These are phyloP conservation scores for Boloria selene DNA, from an alignment of 2,888 invertebrate genomes.

Conservation along the genomic window DNA sequence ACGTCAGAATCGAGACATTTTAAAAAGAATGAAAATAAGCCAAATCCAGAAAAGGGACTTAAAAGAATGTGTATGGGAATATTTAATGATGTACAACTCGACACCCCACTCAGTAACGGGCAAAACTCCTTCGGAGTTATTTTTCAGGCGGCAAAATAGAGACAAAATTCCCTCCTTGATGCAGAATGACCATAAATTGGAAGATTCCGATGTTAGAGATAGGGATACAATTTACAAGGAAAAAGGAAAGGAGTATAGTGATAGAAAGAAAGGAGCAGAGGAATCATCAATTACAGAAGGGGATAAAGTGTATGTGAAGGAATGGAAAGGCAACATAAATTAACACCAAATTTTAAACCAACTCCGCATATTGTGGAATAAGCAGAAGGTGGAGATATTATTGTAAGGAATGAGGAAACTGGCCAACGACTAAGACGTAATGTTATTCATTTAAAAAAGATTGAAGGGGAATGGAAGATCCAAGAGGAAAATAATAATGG, in stretches of 20 bases:
- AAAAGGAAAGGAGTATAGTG: slow-evolving; percentile 36
- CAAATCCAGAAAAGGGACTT: no score
- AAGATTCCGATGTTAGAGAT: slow-evolving; percentile 32
- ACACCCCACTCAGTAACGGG: slow-evolving; percentile 33
- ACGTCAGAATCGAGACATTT: background rate
- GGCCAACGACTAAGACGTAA: slow-evolving; percentile 15
- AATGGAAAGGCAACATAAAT: slow-evolving; percentile 32
- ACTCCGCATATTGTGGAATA: slow-evolving; percentile 11
- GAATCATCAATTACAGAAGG: slow-evolving; percentile 17
- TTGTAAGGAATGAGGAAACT: slow-evolving; percentile 17
- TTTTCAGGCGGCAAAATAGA: slow-evolving; percentile 31
- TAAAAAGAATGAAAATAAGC: background rate
- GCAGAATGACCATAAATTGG: slow-evolving; percentile 16
- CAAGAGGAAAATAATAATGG: background rate
- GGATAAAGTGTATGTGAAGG: slow-evolving; percentile 37
- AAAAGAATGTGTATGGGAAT: no score
- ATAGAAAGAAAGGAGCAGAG: slow-evolving; percentile 32
- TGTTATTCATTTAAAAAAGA: slow-evolving; percentile 27
- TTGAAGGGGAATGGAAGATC: slow-evolving; percentile 32
- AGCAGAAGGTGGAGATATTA: slow-evolving; percentile 9
- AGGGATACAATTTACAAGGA: slow-evolving; percentile 32
- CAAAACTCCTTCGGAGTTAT: slow-evolving; percentile 40
- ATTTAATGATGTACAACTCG: no score
- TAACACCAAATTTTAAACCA: slow-evolving; percentile 22
- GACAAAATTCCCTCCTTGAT: slow-evolving; percentile 36